Evolutionary conservation across 2,797 vertebrate genomes (phyloP).

Genomic region (Argyrosomus regius): DNA sequence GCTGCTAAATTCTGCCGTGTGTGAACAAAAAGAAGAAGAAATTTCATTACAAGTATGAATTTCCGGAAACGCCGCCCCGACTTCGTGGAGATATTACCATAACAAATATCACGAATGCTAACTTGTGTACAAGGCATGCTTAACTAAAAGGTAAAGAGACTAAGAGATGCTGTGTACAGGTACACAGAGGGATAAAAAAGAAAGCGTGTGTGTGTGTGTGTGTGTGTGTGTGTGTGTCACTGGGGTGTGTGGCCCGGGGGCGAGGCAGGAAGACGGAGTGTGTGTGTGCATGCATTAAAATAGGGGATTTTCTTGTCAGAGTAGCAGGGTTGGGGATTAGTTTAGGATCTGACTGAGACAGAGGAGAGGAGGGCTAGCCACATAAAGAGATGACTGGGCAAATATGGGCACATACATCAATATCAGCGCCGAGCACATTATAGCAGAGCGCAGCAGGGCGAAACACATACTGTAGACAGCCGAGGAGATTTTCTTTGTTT

Average conservation of each 20-base stretch:
- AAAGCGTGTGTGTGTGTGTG: slow-evolving; percentile 15
- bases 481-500: slow-evolving; percentile 79
- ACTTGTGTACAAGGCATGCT: slow-evolving; percentile 26
- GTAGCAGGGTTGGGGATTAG: slow-evolving; percentile 86
- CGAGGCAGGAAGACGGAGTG: slow-evolving; percentile 61
- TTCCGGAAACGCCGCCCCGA: slow-evolving; percentile 42
- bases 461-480: slow-evolving; percentile 65
- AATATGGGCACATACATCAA: slow-evolving; percentile 82
- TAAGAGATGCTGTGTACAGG: slow-evolving; percentile 54
- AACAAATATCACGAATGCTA: slow-evolving; percentile 46
- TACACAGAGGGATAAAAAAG: slow-evolving; percentile 61
- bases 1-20: slow-evolving; percentile 36
- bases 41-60: slow-evolving; percentile 44
- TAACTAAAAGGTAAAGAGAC: slow-evolving; percentile 41
- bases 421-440: slow-evolving; percentile 72
- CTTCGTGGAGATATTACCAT: slow-evolving; percentile 42
- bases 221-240: slow-evolving; percentile 13
- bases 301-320: slow-evolving; percentile 88
- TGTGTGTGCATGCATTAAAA: slow-evolving; percentile 85
- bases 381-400: slow-evolving; percentile 84
- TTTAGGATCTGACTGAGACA: slow-evolving; percentile 85
- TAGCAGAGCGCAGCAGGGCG: slow-evolving; percentile 58
- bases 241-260: slow-evolving; percentile 52
- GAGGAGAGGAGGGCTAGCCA: slow-evolving; percentile 80
- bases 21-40: slow-evolving; percentile 49